phyloP scores from a whole-genome alignment of 2,797 vertebrate species.

The Mus caroli region DNA sequence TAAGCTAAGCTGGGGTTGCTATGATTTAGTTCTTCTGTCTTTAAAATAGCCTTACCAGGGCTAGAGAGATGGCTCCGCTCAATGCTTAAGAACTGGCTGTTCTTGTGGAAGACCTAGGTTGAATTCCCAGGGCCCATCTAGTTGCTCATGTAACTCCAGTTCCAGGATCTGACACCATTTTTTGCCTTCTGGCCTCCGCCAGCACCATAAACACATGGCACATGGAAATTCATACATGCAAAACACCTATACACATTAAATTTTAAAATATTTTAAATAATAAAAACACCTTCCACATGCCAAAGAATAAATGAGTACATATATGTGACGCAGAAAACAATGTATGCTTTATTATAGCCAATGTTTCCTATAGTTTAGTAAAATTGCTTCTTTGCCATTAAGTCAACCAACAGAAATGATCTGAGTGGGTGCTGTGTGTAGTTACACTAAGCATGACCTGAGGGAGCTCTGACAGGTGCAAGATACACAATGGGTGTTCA shows the following conservation, averaged over 20 bases:
- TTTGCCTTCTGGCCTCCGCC: neutral
- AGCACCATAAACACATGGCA: neutral
- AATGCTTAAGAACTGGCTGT: neutral
- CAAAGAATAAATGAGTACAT: conserved; percentile 9
- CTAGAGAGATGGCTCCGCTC: neutral
- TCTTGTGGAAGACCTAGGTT: neutral
- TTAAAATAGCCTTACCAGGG: neutral
- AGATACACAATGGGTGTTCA: neutral
- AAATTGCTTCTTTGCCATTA: conserved; percentile 1
- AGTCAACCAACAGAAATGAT: neutral
- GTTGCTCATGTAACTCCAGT: neutral
- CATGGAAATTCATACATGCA: neutral
- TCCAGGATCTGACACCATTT: neutral
- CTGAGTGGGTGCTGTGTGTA: neutral
- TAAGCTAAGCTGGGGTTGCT: neutral
- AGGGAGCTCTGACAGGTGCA: neutral
- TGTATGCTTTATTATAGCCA: neutral
- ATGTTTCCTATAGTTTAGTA: neutral
- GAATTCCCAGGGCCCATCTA: neutral
- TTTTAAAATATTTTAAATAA: neutral
- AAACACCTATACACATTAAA: neutral
- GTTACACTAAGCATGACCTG: neutral
- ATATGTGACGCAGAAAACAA: neutral
- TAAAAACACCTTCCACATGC: neutral
- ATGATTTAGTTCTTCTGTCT: neutral